These are phyloP conservation scores for Crossaster papposus DNA, from an alignment of 53 echinoderm and acorn worm species.

Conservation along the genomic window DNA sequence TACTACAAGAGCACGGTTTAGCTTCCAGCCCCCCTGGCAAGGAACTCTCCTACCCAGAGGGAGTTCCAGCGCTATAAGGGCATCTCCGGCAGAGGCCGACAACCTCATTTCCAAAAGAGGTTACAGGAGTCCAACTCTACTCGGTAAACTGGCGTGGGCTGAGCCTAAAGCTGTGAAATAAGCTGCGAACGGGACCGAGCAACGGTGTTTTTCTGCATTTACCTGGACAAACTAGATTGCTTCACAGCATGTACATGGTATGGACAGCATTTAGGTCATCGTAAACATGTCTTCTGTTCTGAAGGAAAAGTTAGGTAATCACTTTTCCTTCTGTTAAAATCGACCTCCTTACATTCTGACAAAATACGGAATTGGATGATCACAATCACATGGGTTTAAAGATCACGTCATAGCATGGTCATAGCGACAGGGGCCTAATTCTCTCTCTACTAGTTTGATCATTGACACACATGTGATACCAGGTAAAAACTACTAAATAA, in stretches of 20 bases:
- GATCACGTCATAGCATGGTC: not conserved
- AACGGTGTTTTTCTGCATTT: not conserved
- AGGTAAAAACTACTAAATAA: not conserved
- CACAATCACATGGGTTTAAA: not conserved
- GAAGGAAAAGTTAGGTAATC: not conserved
- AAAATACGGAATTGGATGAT: conserved; percentile 9
- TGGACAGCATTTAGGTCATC: not conserved
- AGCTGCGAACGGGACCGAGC: not conserved
- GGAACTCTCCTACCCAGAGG: conserved; percentile 37
- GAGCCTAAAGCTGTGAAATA: not conserved
- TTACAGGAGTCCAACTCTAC: not conserved
- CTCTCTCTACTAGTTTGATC: not conserved
- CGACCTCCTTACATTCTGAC: not conserved
- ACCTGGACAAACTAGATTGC: not conserved
- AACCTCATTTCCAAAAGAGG: conserved; percentile 53
- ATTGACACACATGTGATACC: not conserved
- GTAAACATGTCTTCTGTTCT: not conserved
- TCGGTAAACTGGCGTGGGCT: not conserved
- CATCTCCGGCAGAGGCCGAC: conserved; percentile 26
- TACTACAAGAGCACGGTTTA: not conserved
- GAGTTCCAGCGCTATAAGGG: not conserved
- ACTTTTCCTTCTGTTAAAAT: not conserved
- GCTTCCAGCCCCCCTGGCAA: not conserved
- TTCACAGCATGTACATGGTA: not conserved
- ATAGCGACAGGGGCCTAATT: not conserved